Evolutionary conservation across 2,888 invertebrate genomes (phyloP).

Genomic region (Chymomyza amoena): DNA sequence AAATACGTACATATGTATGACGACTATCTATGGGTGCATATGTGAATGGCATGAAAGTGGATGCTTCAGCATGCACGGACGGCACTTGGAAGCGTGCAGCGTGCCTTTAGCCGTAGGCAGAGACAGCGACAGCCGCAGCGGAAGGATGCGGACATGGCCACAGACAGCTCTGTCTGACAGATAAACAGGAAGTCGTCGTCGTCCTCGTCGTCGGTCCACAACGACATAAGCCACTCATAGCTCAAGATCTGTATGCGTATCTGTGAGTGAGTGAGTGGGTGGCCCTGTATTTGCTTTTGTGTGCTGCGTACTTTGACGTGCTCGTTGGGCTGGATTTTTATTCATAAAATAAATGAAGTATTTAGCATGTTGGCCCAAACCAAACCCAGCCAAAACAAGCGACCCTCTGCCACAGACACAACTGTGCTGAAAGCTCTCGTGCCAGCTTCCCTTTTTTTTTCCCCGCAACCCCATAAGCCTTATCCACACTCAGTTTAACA

Average conservation of each 20-base stretch:
- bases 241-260: conserved; percentile 17
- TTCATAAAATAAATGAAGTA: conserved; percentile 74
- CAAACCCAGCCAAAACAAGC: background rate
- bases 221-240: background rate
- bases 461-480: background rate
- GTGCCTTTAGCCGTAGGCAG: conserved; percentile 10
- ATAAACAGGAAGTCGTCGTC: conserved; percentile 66
- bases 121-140: background rate
- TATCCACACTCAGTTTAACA: background rate
- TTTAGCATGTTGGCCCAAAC: conserved; percentile 47
- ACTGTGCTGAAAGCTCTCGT: conserved; percentile 15
- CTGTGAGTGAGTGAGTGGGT: background rate
- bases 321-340: conserved; percentile 47
- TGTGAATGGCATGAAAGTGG: conserved; percentile 72
- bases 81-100: conserved; percentile 51
- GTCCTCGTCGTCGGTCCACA: conserved; percentile 33
- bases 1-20: background rate
- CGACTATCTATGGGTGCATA: conserved; percentile 7
- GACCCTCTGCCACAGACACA: background rate
- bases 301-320: conserved; percentile 15
- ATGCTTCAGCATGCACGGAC: conserved; percentile 73
- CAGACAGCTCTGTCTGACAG: conserved; percentile 34
- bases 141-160: conserved; percentile 24
- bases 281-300: background rate
- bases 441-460: conserved; percentile 5